Evolutionary conservation across 2,888 invertebrate species (phyloP), one percentile per base, ranked within the genome.

Genomic region (Diplazon laetatorius): DNA sequence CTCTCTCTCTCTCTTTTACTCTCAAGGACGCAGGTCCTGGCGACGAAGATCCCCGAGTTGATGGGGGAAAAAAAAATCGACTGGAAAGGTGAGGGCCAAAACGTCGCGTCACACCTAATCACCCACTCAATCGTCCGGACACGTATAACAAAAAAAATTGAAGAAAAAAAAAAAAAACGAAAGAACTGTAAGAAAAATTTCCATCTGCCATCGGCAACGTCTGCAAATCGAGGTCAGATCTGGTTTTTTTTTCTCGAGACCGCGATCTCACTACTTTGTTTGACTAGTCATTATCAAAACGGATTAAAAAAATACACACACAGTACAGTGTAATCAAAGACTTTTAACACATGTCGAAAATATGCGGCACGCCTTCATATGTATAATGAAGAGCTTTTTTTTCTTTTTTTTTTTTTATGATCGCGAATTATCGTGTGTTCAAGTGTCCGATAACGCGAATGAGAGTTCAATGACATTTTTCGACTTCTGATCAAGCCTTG

Each of bases 51-150:
- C 60, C 68, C 71, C 22, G 75, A 71, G 60, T 39, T 4, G 42
- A n/a, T 44, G 16, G 20, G 16, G 9, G 57, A 52, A 57, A 75
- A 78, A 78, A 39, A 52, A 78, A 68, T 75, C 62, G 78, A 18
- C 62, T 71, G 42, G 65, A 78, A 57, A 71, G 68, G 57, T 70
- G 68, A 72, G 57, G 63, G 75, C 42, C 71, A 68, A 62, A 62
- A 78, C 68, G 57, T 68, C 75, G 75, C 75, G 68, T 75, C 75
- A 75, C 48, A 22, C 16, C 68, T 57, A 78, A 78, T 78, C 78
- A 78, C 78, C 78, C 78, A 78, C 78, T 78, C 75, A 78, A 75
- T 78, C 78, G 71, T 75, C 75, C 52, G 68, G 68, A 71, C 66
- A 68, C 50, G 50, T 48, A 68, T 55, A 52, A 62, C 18, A 60